These are phyloP conservation scores for Caranx ignobilis DNA, from an alignment of 2,113 vertebrate species.

Conservation along the genomic window DNA sequence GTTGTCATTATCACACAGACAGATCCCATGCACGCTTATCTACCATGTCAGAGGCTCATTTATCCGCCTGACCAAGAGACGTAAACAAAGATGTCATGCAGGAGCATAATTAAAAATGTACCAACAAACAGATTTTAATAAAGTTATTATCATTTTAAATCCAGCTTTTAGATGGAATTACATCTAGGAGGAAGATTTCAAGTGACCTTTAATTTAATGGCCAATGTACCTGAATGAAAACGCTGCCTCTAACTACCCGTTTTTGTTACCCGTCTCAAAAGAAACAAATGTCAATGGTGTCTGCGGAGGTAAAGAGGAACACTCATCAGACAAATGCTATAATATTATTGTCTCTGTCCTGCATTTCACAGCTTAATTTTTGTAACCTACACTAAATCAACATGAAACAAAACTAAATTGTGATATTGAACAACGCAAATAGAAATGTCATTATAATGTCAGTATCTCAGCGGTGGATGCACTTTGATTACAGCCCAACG, in stretches of 20 bases:
- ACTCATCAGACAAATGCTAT: background rate
- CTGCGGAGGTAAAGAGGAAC: background rate
- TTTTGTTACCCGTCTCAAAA: constrained; percentile 42
- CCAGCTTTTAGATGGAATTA: constrained; percentile 6
- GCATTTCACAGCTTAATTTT: constrained; percentile 4
- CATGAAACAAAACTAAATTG: constrained; percentile 22
- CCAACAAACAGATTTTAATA: background rate
- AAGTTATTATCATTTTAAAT: constrained; percentile 20
- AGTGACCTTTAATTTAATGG: constrained; percentile 3
- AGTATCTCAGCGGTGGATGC: background rate
- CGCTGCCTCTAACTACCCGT: constrained; percentile 13
- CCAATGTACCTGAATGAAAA: constrained; percentile 46
- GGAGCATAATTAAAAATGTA: background rate
- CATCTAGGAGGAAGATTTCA: constrained; percentile 21
- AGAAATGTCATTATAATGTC: background rate
- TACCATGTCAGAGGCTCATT: constrained; percentile 22
- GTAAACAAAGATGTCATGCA: constrained; percentile 8
- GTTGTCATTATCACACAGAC: constrained; percentile 82
- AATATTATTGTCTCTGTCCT: background rate
- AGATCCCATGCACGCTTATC: constrained; percentile 15
- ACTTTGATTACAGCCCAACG: background rate
- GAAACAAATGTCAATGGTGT: constrained; percentile 1
- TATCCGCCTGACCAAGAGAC: constrained; percentile 22
- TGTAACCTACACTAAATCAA: constrained; percentile 18
- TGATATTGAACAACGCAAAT: constrained; percentile 14